Base-by-base conservation (phyloP, 2,888 invertebrate species). In the Bibio marci region DNA sequence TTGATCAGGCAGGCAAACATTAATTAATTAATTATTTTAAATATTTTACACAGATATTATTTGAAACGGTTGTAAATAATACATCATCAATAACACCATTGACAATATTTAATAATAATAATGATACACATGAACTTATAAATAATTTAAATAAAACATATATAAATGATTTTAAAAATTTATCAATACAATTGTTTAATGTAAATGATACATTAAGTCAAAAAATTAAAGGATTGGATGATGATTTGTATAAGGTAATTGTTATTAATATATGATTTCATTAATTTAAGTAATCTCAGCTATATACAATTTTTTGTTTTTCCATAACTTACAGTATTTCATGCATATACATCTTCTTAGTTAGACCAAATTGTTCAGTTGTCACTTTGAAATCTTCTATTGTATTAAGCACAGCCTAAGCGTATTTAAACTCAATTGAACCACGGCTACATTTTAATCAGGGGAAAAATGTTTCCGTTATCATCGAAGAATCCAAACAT, bases 131-230 rank as follows among this genome's bases (percentile, higher is more conserved):
- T 4, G 50, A 52, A 36, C 41, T 57, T 8, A 45, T 38, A 12
- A 38, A 38, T n/a, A 38, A 38, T 33, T n/a, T 38, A 11, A 38
- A 12, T 7, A 22, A 27, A 13, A 11, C 11, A 4, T 26, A 15
- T 27, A 22, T 26, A n/a, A 33, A 33, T 33, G 48, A 53, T 35
- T 43, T 56, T 15, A 54, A 51, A 38, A 44, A 44, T 32, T 38
- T 58, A 31, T 47, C 52, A 35, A 48, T 45, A 12, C 53, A 56
- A 41, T 45, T 59, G 15, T 50, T 48, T 38, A 44, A 46, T 26
- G 50, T 56, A 2, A 59, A 59, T 42, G 55, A 56, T 35, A 57
- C 58, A 19, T 44, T 59, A 14, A 56, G 51, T 30, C 56, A 58
- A 44, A 54, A 54, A 44, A 47, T 50, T 19, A 48, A 52, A 42